Evolutionary conservation across 1,140 invertebrate species (phyloP).

Genomic region (Zaprionus africanus): DNA sequence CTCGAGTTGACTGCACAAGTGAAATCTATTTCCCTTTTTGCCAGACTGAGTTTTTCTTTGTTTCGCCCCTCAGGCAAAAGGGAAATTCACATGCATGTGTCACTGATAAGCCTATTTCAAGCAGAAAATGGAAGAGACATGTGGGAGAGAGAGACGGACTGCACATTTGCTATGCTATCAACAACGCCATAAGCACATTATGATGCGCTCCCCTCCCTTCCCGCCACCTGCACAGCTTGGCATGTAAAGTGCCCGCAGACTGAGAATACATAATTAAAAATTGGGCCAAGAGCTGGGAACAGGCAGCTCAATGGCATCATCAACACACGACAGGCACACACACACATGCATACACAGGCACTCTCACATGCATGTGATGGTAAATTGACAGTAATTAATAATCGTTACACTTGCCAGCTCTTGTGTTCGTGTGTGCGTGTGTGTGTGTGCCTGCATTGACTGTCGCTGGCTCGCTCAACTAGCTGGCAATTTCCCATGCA

Average conservation of each 20-base stretch:
- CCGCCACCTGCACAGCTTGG: background rate
- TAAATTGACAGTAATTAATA: constrained; percentile 62
- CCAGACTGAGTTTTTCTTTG: background rate
- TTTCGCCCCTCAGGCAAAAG: background rate
- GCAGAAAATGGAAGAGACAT: background rate
- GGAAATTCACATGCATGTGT: background rate
- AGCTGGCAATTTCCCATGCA: constrained; percentile 35
- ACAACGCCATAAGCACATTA: constrained; percentile 64
- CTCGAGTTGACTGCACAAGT: background rate
- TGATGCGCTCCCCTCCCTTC: constrained; percentile 36
- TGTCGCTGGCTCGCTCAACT: constrained; percentile 44
- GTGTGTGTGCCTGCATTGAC: constrained; percentile 34
- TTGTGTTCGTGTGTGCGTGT: constrained; percentile 7
- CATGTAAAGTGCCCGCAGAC: constrained; percentile 17
- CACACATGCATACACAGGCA: constrained; percentile 20
- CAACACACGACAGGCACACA: constrained; percentile 28
- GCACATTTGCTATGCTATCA: constrained; percentile 70
- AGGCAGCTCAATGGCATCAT: constrained; percentile 27
- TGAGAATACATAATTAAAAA: constrained; percentile 62
- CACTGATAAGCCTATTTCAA: background rate
- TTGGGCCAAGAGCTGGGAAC: constrained; percentile 20
- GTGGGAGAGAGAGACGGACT: constrained; percentile 10
- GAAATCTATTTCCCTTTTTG: background rate
- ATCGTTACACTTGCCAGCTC: constrained; percentile 37
- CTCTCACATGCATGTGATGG: constrained; percentile 12